A percentile compares a stretch with the other conserved stretches of the same genome.
Evolutionary conservation across 2,888 invertebrate species (phyloP).

Genomic region (Sphecodes monilicornis): DNA sequence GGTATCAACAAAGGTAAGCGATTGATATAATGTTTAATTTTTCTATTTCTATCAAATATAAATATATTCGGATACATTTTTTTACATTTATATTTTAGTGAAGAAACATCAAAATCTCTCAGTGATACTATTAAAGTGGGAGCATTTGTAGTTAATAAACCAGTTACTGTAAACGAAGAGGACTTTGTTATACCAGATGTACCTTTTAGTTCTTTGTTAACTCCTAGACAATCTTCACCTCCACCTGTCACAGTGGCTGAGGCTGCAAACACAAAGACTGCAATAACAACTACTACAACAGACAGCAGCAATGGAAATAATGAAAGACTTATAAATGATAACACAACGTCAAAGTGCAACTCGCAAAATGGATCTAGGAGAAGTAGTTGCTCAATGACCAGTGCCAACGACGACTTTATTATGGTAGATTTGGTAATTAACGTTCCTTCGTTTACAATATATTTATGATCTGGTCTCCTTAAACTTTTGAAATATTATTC

Average conservation of each 20-base stretch:
- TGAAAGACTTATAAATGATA: conserved; percentile 77
- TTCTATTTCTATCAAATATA: background rate
- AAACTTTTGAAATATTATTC: conserved; percentile 74
- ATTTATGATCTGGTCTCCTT: conserved; percentile 25
- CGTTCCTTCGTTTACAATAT: conserved; percentile 49
- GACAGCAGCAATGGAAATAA: conserved; percentile 82
- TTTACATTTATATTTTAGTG: conserved; percentile 83
- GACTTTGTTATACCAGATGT: conserved; percentile 87
- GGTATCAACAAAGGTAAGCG: conserved; percentile 87
- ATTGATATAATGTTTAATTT: background rate
- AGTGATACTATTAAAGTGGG: conserved; percentile 91
- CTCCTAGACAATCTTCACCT: conserved; percentile 82
- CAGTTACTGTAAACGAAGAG: conserved; percentile 86
- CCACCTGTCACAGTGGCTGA: conserved; percentile 74
- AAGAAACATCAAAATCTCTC: conserved; percentile 89
- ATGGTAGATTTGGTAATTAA: conserved; percentile 89
- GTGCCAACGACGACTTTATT: conserved; percentile 88
- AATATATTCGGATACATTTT: conserved; percentile 8
- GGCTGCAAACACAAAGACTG: conserved; percentile 66
- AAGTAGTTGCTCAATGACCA: conserved; percentile 85
- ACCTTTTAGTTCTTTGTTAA: conserved; percentile 88
- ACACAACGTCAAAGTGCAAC: conserved; percentile 81
- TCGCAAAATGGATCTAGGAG: conserved; percentile 83
- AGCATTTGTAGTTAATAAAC: conserved; percentile 90
- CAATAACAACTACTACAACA: conserved; percentile 58